Percentiles rank a stretch among this genome's conserved stretches.
These are phyloP conservation scores for Oscheius sp. DNA, from an alignment of 2,888 invertebrate genomes.

Conservation along the genomic window DNA sequence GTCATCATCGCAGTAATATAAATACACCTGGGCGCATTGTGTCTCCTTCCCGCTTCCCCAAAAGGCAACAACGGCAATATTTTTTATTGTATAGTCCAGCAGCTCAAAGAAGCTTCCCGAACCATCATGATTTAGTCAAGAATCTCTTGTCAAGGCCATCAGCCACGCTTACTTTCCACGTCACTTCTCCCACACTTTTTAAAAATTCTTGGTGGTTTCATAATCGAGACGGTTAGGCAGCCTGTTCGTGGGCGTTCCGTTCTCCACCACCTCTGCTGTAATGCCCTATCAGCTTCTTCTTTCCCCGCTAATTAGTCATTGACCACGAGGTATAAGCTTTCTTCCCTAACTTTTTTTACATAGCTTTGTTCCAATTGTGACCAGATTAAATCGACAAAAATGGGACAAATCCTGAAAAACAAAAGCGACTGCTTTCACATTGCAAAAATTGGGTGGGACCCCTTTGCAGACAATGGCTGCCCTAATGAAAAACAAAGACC, in stretches of 20 bases:
- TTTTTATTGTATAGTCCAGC: no score
- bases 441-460: no score
- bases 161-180: no score
- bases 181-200: neutral
- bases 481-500: no score
- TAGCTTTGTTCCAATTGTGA: no score
- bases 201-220: neutral
- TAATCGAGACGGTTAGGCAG: neutral
- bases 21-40: slow-evolving; percentile 11
- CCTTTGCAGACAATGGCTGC: no score
- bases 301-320: neutral
- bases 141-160: neutral
- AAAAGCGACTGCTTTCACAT: no score
- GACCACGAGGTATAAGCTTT: neutral
- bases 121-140: neutral
- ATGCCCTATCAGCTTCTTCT: slow-evolving; percentile 17
- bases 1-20: slow-evolving; percentile 6
- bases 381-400: no score
- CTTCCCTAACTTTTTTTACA: no score
- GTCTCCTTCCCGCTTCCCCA: slow-evolving; percentile 5
- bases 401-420: no score
- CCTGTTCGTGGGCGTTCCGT: neutral
- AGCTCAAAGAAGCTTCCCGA: neutral
- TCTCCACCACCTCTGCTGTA: slow-evolving; percentile 11
- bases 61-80: neutral